A percentile compares a stretch with the other conserved stretches of the same genome.
phyloP scores from a whole-genome alignment of 2,113 vertebrate genomes.

The Labeo rohita region DNA sequence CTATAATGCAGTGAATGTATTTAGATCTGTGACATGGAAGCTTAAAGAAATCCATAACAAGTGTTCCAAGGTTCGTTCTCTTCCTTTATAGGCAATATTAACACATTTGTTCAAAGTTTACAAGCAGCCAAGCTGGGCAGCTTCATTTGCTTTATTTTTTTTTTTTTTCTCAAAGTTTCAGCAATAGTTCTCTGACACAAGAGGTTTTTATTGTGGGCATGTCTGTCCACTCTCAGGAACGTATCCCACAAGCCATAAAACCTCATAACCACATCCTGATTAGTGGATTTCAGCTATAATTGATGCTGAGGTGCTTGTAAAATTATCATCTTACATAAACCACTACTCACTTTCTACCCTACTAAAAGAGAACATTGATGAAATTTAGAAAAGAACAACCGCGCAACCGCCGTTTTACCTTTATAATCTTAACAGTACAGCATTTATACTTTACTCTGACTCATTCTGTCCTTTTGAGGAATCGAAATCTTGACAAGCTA shows the following conservation, averaged over 20 bases:
- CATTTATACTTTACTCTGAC: slow-evolving; percentile 22
- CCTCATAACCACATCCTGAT: neutral
- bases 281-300: neutral
- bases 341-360: neutral
- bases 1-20: slow-evolving; percentile 5
- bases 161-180: neutral
- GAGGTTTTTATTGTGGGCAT: slow-evolving; percentile 23
- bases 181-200: neutral
- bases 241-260: slow-evolving; percentile 14
- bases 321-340: neutral
- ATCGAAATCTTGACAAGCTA: slow-evolving; percentile 9
- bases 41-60: neutral
- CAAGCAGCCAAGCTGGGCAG: neutral
- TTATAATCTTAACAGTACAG: slow-evolving; percentile 21
- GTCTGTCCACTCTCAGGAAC: slow-evolving; percentile 10
- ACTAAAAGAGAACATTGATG: slow-evolving; percentile 14
- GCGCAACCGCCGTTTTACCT: neutral
- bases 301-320: neutral
- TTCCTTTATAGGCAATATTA: neutral
- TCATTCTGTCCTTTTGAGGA: neutral
- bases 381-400: neutral
- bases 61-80: neutral
- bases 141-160: neutral
- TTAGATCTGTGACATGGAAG: neutral
- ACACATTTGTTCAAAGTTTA: neutral